These are phyloP conservation scores for Pteria penguin DNA, from an alignment of 2,888 invertebrate genomes.

Conservation along the genomic window DNA sequence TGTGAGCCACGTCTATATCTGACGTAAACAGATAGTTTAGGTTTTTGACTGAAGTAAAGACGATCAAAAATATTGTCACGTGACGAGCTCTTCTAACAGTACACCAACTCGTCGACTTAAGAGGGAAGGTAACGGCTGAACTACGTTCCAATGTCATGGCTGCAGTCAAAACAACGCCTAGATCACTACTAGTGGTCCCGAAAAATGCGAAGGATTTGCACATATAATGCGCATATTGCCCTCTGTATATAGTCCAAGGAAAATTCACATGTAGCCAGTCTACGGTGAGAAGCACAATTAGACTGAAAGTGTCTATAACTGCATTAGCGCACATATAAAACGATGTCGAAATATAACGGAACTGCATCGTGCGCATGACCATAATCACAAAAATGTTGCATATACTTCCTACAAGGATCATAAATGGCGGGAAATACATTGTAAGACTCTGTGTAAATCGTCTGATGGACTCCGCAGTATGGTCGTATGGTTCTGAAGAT, in stretches of 20 bases:
- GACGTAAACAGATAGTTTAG: conserved; percentile 51
- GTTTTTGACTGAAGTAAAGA: conserved; percentile 30
- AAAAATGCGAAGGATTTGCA: conserved; percentile 65
- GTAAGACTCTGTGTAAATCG: conserved; percentile 40
- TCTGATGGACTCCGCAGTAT: not conserved
- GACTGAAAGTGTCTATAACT: conserved; percentile 57
- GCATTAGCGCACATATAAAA: conserved; percentile 66
- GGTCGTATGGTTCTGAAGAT: not conserved
- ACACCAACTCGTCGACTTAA: conserved; percentile 59
- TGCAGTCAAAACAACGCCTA: conserved; percentile 64
- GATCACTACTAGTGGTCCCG: conserved; percentile 66
- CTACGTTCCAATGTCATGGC: conserved; percentile 71
- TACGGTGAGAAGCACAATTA: conserved; percentile 57
- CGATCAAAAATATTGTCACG: conserved; percentile 10
- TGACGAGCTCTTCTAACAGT: conserved; percentile 55
- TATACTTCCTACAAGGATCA: conserved; percentile 55
- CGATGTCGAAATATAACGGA: conserved; percentile 66
- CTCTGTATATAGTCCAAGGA: conserved; percentile 53
- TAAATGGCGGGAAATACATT: conserved; percentile 61
- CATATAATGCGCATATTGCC: conserved; percentile 54
- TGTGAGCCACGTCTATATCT: conserved; percentile 34
- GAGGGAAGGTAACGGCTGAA: conserved; percentile 63
- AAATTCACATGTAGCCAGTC: conserved; percentile 69
- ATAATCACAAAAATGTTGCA: conserved; percentile 63
- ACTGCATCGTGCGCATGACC: conserved; percentile 63